These are phyloP conservation scores for Clarias pachynema DNA, from an alignment of 2,797 vertebrate species.

Conservation along the genomic window DNA sequence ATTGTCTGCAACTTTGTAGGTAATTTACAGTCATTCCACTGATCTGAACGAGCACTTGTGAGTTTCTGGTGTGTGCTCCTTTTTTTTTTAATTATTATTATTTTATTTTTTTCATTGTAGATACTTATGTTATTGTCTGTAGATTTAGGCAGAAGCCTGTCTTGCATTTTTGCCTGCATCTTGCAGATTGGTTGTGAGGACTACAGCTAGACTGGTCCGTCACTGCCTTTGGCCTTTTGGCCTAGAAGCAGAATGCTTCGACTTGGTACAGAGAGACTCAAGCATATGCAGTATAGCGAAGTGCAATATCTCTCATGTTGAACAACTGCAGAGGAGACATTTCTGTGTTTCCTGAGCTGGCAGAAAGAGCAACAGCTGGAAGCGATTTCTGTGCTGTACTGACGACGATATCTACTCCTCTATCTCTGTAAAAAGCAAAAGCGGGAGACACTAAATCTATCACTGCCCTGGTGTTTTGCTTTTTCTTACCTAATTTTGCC, in stretches of 20 bases:
- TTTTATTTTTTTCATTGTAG: not conserved
- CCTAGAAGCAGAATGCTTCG: slow-evolving; percentile 43
- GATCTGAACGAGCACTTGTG: slow-evolving; percentile 18
- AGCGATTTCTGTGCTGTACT: slow-evolving; percentile 8
- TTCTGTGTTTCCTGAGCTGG: slow-evolving; percentile 44
- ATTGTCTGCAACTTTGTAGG: slow-evolving; percentile 3
- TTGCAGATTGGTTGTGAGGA: not conserved
- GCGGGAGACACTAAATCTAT: slow-evolving; percentile 7
- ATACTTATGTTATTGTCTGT: not conserved
- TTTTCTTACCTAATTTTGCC: not conserved
- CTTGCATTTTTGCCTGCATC: not conserved
- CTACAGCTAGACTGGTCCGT: slow-evolving; percentile 14
- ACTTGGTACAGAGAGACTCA: slow-evolving; percentile 27
- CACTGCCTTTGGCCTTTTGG: not conserved
- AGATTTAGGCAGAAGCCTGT: not conserved
- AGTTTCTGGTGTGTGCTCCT: not conserved
- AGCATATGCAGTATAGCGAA: not conserved
- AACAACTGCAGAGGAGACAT: slow-evolving; percentile 46
- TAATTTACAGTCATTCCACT: slow-evolving; percentile 37
- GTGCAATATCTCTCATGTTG: slow-evolving; percentile 31
- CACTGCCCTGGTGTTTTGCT: not conserved
- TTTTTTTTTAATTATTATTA: not conserved
- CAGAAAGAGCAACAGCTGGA: slow-evolving; percentile 15
- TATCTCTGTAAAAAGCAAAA: slow-evolving; percentile 1
- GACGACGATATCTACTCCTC: slow-evolving; percentile 15